Evolutionary conservation across 2,113 vertebrate genomes (phyloP).

Genomic region (Arizona elegans): DNA sequence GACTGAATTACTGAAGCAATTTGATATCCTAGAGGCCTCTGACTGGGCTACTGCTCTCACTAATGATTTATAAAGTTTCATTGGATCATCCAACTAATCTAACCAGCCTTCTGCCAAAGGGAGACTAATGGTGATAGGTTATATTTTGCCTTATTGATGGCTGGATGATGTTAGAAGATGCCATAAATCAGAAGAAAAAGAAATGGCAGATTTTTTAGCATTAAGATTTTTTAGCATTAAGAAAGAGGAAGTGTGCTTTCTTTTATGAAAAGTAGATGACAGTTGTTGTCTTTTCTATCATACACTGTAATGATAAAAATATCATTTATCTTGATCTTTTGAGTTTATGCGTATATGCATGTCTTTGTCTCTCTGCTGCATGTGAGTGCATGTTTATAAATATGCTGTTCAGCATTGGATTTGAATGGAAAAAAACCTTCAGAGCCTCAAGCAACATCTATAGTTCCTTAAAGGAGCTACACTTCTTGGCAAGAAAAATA

Average conservation of each 20-base stretch:
- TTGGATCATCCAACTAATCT: neutral
- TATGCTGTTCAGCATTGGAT: neutral
- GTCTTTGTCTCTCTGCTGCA: neutral
- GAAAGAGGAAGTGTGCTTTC: neutral
- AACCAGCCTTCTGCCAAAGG: neutral
- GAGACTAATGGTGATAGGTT: neutral
- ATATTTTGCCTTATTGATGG: neutral
- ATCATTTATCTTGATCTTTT: neutral
- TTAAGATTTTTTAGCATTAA: neutral
- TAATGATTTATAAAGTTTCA: neutral
- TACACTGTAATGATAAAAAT: neutral
- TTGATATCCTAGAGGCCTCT: neutral
- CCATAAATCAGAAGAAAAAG: neutral
- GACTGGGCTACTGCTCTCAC: neutral
- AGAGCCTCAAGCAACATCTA: neutral
- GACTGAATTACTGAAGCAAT: neutral
- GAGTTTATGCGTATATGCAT: neutral
- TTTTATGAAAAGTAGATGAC: neutral
- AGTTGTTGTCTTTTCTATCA: neutral
- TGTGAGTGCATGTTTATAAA: neutral
- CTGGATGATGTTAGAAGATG: neutral
- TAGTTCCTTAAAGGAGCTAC: neutral
- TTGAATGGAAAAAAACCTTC: neutral
- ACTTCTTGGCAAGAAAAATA: neutral
- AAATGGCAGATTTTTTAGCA: neutral